Base-by-base conservation (phyloP, 1,140 invertebrate genomes). In the Panonychus citri region DNA sequence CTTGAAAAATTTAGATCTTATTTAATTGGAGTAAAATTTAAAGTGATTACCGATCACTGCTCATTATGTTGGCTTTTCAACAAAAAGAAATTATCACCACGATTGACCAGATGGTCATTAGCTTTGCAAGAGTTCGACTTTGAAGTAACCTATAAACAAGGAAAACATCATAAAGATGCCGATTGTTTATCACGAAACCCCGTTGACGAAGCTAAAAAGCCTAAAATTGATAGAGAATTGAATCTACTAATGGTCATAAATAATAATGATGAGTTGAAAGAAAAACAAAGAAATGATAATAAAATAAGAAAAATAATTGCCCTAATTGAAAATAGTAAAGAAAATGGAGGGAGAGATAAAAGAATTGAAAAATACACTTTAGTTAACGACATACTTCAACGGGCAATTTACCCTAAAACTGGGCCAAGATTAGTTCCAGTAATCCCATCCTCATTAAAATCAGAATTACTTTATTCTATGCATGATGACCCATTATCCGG, bases 11-110 rank as follows among this genome's bases (percentile, higher is more conserved):
- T 73, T 57, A 59, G 67, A 10, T 17, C 25, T 21, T 57, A 55
- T 48, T 25, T 55, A 2, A 70, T 68, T 54, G 70, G 69, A 19
- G 64, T 53, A 34, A 66, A 71, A 53, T 77, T 76, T 59, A 69
- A 60, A 28, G 65, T 77, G 1, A 54, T 70, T 12, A 76, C 71
- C 1, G 73, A 77, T 59, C 71, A 77, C 60, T 64, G 65, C 61
- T 68, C 71, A 0, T 58, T 76, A 3, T 57, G 59, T 28, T 76
- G 70, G 68, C 61, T 76, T 4, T 59, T 65, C 25, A 64, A 65
- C 3, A 61, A 71, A 3, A 69, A 66, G 58, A 67, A 72, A 53
- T 65, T 69, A 2, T 62, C 60, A 0, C 68, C 67, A 42, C 51
- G 72, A 43, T 57, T 65, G 34, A 53, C 43, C 8, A 46, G 60